Evolutionary conservation across 1,140 invertebrate genomes (phyloP), one percentile per base, ranked within the genome.

Genomic region (Heliconius himera): DNA sequence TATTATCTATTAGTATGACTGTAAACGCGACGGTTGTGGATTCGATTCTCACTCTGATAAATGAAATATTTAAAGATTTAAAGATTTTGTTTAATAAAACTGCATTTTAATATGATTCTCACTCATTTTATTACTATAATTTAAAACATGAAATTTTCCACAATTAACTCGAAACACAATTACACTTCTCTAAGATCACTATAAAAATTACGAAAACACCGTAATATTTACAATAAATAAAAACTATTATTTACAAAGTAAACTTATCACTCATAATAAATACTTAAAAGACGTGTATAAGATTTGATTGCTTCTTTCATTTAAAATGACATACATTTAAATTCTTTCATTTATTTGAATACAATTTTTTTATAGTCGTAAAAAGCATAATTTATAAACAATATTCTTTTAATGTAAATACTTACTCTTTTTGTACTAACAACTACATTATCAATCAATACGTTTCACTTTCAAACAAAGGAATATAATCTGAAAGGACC

Each of bases 171-270:
- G 36, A 82, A 82, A 81, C 80, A 81, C 80, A 82, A 76, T 77
- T 78, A 75, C 73, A 80, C 81, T 79, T 78, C 73, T 85, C 87
- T 90, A 89, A 89, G 87, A 91, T 91, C 90, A 92, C 89, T 89
- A 91, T 87, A 85, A 89, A n/a, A 81, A 66, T 87, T 88, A 87
- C 79, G 85, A 84, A 81, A 84, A 81, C 77, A 83, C 72, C 79
- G 83, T 84, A 84, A 78, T 92, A 90, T 90, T 88, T 88, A 91
- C 89, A 91, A 88, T 88, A 87, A 90, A 90, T 89, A 91, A 88
- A 86, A 75, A 75, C 77, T 66, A 83, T 75, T 91, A 90, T 92
- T 87, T 92, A 92, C 90, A 92, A 73, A 66, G 41, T 77, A 74
- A 54, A 75, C 76, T 81, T 73, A 60, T 78, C 46, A 72, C 60